Conservation (phyloP, 1,140 invertebrate genomes). For the Eciton burchellii region DNA sequence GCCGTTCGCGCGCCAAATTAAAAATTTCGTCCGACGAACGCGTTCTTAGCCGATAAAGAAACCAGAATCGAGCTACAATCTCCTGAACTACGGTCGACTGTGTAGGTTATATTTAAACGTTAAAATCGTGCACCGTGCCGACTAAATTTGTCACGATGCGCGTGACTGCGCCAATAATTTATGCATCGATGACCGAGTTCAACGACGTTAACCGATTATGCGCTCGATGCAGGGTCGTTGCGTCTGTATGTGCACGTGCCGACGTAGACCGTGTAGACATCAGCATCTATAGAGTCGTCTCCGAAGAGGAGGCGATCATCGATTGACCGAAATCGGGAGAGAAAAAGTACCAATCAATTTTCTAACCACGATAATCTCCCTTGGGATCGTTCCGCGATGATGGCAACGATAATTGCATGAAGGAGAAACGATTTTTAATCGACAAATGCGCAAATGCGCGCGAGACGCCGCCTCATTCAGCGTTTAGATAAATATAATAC, state of each 20-base stretch:
- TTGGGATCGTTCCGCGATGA: no score
- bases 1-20: conserved; percentile 26
- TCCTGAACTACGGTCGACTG: background rate
- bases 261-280: background rate
- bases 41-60: background rate
- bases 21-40: conserved; percentile 25
- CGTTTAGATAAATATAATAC: background rate
- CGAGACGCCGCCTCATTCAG: background rate
- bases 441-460: no score
- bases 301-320: background rate
- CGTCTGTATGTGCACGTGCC: background rate
- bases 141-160: conserved; percentile 56
- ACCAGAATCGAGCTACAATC: background rate
- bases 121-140: conserved; percentile 36
- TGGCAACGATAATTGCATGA: background rate
- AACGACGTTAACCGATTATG: conserved; percentile 32
- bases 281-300: background rate
- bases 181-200: conserved; percentile 52
- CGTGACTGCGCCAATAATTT: conserved; percentile 57
- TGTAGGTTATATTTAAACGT: conserved; percentile 41
- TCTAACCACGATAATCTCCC: no score
- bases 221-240: conserved; percentile 12
- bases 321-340: background rate
- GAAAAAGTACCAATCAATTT: background rate
- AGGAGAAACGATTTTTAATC: no score